Conservation (phyloP, 2,113 vertebrate genomes). For the Labeo rohita region DNA sequence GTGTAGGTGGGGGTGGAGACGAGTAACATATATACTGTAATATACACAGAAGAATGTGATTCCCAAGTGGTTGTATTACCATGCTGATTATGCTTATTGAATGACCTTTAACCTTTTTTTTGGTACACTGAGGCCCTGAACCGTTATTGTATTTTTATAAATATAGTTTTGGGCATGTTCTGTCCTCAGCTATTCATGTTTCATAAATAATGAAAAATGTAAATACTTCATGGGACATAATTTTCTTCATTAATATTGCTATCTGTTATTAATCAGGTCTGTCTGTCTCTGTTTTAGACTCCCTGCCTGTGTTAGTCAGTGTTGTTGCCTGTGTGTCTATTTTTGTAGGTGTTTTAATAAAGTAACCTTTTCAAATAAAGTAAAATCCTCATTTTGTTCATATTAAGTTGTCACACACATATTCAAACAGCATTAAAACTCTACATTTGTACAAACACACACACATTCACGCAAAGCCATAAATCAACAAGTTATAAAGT, state of each 20-base stretch:
- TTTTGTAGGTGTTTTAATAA: slow-evolving; percentile 84
- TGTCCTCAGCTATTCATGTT: slow-evolving; percentile 59
- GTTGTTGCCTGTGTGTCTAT: slow-evolving; percentile 71
- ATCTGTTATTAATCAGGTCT: slow-evolving; percentile 67
- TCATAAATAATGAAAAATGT: slow-evolving; percentile 69
- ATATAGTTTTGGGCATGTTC: slow-evolving; percentile 56
- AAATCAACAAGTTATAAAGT: neutral
- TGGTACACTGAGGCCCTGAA: slow-evolving; percentile 76
- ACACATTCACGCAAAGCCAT: neutral
- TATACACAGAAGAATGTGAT: slow-evolving; percentile 56
- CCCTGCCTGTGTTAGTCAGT: slow-evolving; percentile 66
- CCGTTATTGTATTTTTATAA: slow-evolving; percentile 67
- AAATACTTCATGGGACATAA: slow-evolving; percentile 75
- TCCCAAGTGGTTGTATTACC: slow-evolving; percentile 60
- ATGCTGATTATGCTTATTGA: slow-evolving; percentile 49
- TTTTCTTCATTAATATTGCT: slow-evolving; percentile 77
- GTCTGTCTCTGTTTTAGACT: slow-evolving; percentile 73
- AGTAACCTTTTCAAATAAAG: slow-evolving; percentile 70
- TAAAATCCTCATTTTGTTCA: neutral
- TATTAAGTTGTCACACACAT: neutral
- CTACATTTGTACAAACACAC: neutral
- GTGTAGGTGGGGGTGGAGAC: neutral
- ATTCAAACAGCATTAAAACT: neutral
- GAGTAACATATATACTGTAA: slow-evolving; percentile 8
- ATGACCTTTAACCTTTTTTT: slow-evolving; percentile 59